Evolutionary conservation across 2,888 invertebrate species (phyloP).

Genomic region (Anticlea derivata): DNA sequence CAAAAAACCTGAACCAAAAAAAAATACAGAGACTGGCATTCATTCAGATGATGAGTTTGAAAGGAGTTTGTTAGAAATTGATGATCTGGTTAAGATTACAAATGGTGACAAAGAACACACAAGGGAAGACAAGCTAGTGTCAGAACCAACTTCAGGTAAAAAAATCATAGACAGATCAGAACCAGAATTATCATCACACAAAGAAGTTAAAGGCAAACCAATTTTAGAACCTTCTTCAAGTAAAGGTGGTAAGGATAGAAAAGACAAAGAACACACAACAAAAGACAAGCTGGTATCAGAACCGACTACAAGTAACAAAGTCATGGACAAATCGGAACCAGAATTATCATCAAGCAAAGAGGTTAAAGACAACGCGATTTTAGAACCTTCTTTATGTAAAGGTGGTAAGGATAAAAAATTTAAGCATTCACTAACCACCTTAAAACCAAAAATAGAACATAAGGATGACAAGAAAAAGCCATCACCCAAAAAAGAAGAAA

Average conservation of each 20-base stretch:
- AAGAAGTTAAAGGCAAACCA: slow-evolving; percentile 2
- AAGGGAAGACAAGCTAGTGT: neutral
- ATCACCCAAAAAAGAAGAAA: slow-evolving; percentile 8
- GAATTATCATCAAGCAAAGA: too few relatives aligned
- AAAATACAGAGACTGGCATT: slow-evolving; percentile 77
- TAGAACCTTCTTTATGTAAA: too few relatives aligned
- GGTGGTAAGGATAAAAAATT: slow-evolving; percentile 10
- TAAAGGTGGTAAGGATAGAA: too few relatives aligned
- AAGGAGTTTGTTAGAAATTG: slow-evolving; percentile 86
- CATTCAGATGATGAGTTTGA: slow-evolving; percentile 89
- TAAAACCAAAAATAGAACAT: slow-evolving; percentile 12
- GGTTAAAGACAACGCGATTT: too few relatives aligned
- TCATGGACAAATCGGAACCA: too few relatives aligned
- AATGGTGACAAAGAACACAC: slow-evolving; percentile 15
- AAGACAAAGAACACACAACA: too few relatives aligned
- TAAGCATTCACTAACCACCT: slow-evolving; percentile 12
- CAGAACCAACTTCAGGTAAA: slow-evolving; percentile 20
- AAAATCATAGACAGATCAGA: neutral
- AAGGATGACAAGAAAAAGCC: neutral
- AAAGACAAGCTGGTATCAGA: too few relatives aligned
- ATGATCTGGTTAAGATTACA: slow-evolving; percentile 69
- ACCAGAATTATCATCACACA: too few relatives aligned
- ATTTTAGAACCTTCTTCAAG: slow-evolving; percentile 14
- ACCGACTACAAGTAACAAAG: too few relatives aligned
- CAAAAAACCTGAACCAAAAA: slow-evolving; percentile 54